These are phyloP conservation scores for Neopelma chrysocephalum DNA, from an alignment of 2,797 vertebrate species.

Conservation along the genomic window DNA sequence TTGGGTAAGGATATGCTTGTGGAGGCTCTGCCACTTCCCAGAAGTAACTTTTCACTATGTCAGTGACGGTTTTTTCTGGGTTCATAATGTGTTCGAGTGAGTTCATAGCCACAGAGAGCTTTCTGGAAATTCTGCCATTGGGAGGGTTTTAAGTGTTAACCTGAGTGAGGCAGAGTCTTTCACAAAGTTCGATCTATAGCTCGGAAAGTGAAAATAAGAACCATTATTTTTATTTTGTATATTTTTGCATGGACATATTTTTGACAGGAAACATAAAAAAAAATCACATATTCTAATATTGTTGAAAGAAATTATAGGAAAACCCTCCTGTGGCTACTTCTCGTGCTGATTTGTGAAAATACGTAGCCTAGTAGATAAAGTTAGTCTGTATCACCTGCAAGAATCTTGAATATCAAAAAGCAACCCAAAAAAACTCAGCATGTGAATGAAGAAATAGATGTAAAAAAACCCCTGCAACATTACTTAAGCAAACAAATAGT, in stretches of 20 bases:
- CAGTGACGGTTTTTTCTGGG: neutral
- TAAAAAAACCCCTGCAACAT: neutral
- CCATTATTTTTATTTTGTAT: neutral
- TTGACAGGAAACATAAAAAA: neutral
- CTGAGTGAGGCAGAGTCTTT: neutral
- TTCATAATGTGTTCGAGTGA: neutral
- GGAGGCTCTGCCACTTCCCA: neutral
- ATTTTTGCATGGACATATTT: neutral
- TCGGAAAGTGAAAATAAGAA: neutral
- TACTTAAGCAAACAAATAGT: neutral
- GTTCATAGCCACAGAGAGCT: neutral
- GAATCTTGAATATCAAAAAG: neutral
- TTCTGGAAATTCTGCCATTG: neutral
- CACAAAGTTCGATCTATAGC: neutral
- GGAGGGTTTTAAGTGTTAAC: neutral
- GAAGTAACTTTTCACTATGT: neutral
- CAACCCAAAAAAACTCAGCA: neutral
- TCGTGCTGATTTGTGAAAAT: neutral
- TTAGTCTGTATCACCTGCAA: neutral
- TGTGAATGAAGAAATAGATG: neutral
- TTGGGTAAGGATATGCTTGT: neutral
- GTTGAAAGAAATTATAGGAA: neutral
- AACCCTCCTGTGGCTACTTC: neutral
- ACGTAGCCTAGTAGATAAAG: neutral
- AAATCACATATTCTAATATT: neutral